A percentile compares a stretch with the other conserved stretches of the same genome.
phyloP scores from a whole-genome alignment of 2,797 vertebrate genomes.

The Emydoidea blandingii region DNA sequence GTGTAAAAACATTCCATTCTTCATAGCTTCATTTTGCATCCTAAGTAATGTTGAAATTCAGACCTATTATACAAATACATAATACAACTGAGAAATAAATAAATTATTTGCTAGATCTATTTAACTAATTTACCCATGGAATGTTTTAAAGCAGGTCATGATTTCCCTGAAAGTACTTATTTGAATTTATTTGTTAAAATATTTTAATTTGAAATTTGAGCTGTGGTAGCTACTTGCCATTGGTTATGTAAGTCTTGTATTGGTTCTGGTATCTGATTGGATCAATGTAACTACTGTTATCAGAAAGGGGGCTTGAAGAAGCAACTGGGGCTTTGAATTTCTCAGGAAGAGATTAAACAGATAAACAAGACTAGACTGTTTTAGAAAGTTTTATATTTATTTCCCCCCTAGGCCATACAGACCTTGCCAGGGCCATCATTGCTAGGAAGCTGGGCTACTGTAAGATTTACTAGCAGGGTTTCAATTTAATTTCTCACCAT shows the following conservation, averaged over 20 bases:
- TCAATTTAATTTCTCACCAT: not conserved
- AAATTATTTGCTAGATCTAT: not conserved
- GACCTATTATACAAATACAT: not conserved
- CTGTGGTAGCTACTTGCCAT: not conserved
- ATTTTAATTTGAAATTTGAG: not conserved
- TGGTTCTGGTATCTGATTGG: not conserved
- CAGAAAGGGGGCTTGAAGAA: constrained; percentile 8
- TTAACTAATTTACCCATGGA: not conserved
- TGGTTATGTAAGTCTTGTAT: not conserved
- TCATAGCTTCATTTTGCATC: not conserved
- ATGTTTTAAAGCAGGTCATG: not conserved
- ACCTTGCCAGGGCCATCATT: not conserved
- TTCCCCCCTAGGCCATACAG: not conserved
- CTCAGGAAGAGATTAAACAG: constrained; percentile 1
- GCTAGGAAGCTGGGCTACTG: not conserved
- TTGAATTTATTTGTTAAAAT: not conserved
- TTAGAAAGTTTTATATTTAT: not conserved
- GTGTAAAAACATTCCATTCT: not conserved
- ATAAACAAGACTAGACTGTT: not conserved
- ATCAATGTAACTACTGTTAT: not conserved
- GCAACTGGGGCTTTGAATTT: not conserved
- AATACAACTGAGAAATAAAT: not conserved
- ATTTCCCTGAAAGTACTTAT: not conserved
- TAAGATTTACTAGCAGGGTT: not conserved
- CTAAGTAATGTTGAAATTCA: not conserved